A percentile compares a stretch with the other conserved stretches of the same genome.
These are phyloP conservation scores for Mimas tiliae DNA, from an alignment of 2,888 invertebrate species.

Conservation along the genomic window DNA sequence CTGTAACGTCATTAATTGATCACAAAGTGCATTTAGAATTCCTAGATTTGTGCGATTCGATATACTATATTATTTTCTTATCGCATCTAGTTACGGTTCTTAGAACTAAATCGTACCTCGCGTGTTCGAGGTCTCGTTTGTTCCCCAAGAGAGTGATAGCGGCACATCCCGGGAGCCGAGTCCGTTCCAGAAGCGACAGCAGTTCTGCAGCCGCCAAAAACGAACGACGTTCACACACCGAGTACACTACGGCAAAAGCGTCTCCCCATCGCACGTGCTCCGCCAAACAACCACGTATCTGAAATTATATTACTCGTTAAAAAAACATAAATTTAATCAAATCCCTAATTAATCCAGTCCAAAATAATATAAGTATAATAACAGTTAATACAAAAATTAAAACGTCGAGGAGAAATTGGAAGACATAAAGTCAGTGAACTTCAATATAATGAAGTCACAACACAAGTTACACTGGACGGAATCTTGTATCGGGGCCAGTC, in stretches of 20 bases:
- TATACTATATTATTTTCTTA: neutral
- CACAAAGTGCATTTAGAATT: too few relatives aligned
- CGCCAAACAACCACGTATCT: slow-evolving; percentile 89
- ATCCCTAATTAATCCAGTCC: neutral
- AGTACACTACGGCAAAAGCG: slow-evolving; percentile 92
- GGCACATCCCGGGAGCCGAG: slow-evolving; percentile 90
- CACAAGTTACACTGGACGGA: slow-evolving; percentile 50
- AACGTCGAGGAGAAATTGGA: slow-evolving; percentile 36
- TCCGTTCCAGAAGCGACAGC: slow-evolving; percentile 88
- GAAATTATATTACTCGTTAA: slow-evolving; percentile 34
- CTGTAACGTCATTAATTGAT: too few relatives aligned
- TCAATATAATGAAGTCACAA: slow-evolving; percentile 59
- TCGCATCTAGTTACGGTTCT: neutral
- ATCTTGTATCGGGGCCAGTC: slow-evolving; percentile 60
- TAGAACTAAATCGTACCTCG: slow-evolving; percentile 81
- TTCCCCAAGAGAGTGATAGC: slow-evolving; percentile 91
- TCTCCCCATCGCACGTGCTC: slow-evolving; percentile 93
- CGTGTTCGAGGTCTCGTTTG: slow-evolving; percentile 92
- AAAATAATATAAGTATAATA: slow-evolving; percentile 1
- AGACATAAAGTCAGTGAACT: slow-evolving; percentile 54
- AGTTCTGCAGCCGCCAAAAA: slow-evolving; percentile 88
- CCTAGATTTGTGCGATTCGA: too few relatives aligned
- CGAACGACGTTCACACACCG: slow-evolving; percentile 84
- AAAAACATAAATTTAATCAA: slow-evolving; percentile 5
- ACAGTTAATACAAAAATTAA: slow-evolving; percentile 21